Percentiles rank a stretch among this genome's conserved stretches.
Evolutionary conservation across 2,113 vertebrate species (phyloP).

Genomic region (Tetrax tetrax): DNA sequence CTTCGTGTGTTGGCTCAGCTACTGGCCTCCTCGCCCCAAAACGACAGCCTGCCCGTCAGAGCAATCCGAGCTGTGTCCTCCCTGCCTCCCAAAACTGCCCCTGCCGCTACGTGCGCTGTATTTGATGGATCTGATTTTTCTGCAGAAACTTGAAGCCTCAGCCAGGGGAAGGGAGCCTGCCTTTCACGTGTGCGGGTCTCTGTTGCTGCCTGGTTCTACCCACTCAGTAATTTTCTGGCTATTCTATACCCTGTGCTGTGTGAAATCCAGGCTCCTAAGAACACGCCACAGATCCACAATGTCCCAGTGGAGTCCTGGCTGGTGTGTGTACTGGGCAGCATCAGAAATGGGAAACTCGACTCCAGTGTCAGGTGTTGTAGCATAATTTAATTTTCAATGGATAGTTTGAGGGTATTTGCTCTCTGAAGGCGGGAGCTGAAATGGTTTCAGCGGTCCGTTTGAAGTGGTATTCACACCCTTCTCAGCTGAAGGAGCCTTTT

Average conservation of each 20-base stretch:
- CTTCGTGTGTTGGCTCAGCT: neutral
- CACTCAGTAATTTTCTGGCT: neutral
- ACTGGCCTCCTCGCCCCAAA: neutral
- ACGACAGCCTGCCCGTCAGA: neutral
- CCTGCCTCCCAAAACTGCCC: neutral
- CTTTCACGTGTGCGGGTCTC: neutral
- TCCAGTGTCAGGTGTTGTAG: neutral
- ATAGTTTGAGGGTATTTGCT: neutral
- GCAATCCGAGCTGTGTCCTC: neutral
- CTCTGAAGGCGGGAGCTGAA: neutral
- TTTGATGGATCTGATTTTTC: neutral
- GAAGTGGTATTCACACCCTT: slow-evolving; percentile 20
- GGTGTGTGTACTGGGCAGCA: neutral
- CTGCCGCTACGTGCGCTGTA: neutral
- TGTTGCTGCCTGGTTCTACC: neutral
- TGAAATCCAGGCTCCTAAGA: neutral
- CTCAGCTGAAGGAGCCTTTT: neutral
- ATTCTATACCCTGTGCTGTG: neutral
- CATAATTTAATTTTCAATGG: neutral
- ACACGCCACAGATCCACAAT: neutral
- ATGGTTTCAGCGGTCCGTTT: neutral
- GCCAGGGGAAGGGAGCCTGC: neutral
- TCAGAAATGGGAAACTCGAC: neutral
- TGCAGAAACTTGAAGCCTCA: neutral
- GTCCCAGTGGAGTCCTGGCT: neutral